Evolutionary conservation across 2,888 invertebrate genomes (phyloP), one percentile per base, ranked within the genome.

Genomic region (Rhyacophila evoluta): DNA sequence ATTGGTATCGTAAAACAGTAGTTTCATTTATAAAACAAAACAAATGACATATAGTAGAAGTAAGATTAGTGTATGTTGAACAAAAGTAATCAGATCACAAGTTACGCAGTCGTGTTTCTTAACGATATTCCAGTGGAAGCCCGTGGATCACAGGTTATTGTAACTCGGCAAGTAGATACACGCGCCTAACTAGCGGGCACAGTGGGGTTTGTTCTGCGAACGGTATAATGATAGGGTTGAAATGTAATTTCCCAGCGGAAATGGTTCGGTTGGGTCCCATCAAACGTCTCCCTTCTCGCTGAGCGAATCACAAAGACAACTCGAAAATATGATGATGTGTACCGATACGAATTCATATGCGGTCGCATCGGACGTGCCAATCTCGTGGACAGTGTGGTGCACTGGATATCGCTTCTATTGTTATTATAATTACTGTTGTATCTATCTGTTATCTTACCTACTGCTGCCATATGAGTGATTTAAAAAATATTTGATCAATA

Each of bases 221-320:
- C 77, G 68, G 77, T 67, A 69, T 74, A 77, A 77, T 79, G 81
- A 81, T 78, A 77, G 81, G 79, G 81, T 79, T 77, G 77, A 78
- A 81, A 81, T 77, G 75, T 79, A 81, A 81, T 81, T 81, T 81
- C 81, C 81, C 81, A 70, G 19, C 79, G 81, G 81, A 79, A 81
- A 81, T 79, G 75, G 75, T 70, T 73, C 38, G 79, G 79, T 69
- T 67, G 71, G 72, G 79, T 67, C 68, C 76, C 72, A 76, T 72
- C 75, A 33, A 39, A 70, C 39, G 55, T 55, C 55, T 55, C 55
- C 41, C 55, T 8, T 55, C 55, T 19, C 72, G 36, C 68, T 37
- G 38, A 37, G 33, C 38, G 15, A 75, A 75, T 33, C 37, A 69
- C 69, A 33, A 69, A 55, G 55, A 55, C 55, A 55, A 55, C 55